phyloP scores from a whole-genome alignment of 2,113 vertebrate genomes.

The Xenus cinereus region DNA sequence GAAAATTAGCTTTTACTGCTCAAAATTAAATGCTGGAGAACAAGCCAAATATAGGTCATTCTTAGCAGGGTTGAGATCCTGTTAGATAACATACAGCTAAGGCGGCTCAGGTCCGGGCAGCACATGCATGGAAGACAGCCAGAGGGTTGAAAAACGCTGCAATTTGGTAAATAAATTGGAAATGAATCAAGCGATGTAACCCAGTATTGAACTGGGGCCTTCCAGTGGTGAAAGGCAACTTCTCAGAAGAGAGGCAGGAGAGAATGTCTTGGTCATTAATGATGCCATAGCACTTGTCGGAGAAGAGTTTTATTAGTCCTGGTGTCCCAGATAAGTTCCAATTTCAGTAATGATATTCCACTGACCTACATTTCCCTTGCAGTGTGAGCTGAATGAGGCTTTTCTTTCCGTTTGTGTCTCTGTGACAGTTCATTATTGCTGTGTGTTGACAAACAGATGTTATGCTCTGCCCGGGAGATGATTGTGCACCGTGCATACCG shows the following conservation, averaged over 20 bases:
- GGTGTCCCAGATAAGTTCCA: slow-evolving; percentile 6
- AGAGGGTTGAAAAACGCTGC: neutral
- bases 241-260: neutral
- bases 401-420: neutral
- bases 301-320: neutral
- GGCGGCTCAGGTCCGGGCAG: neutral
- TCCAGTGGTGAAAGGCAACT: neutral
- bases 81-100: slow-evolving; percentile 34
- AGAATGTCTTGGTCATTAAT: neutral
- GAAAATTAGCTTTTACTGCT: slow-evolving; percentile 57
- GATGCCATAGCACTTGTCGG: neutral
- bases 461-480: neutral
- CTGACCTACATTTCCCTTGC: slow-evolving; percentile 37
- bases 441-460: slow-evolving; percentile 5
- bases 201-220: neutral
- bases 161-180: neutral
- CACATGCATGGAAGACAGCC: neutral
- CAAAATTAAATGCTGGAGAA: slow-evolving; percentile 45
- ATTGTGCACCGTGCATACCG: accelerated
- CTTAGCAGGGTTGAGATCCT: neutral
- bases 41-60: slow-evolving; percentile 54
- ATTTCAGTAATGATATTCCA: slow-evolving; percentile 45
- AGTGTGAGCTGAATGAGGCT: neutral
- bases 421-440: neutral
- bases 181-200: neutral